phyloP scores from a whole-genome alignment of 1,140 invertebrate genomes.

The Paralvinella palmiformis region DNA sequence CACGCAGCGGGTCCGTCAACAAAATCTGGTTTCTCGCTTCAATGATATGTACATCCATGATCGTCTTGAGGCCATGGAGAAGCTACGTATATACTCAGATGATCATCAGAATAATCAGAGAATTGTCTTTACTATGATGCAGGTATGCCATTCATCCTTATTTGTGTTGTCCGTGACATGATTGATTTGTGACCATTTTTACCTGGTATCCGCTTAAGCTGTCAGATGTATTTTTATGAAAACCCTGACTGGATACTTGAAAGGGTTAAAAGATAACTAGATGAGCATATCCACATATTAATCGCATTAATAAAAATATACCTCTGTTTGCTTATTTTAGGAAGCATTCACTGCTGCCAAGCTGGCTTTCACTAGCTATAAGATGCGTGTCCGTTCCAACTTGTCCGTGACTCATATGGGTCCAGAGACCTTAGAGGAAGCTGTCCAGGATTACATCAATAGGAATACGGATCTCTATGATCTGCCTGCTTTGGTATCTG shows the following conservation, averaged over 20 bases:
- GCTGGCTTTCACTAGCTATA: constrained; percentile 46
- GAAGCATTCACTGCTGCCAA: constrained; percentile 48
- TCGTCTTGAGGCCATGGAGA: constrained; percentile 47
- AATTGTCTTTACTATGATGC: constrained; percentile 42
- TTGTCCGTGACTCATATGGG: constrained; percentile 45
- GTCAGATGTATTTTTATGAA: too few relatives aligned
- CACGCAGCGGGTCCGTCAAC: constrained; percentile 43
- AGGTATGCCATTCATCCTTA: constrained; percentile 28
- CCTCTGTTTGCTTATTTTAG: constrained; percentile 23
- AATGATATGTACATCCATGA: constrained; percentile 47
- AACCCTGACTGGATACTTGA: too few relatives aligned
- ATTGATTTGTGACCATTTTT: too few relatives aligned
- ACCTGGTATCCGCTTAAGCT: too few relatives aligned
- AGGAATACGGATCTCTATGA: constrained; percentile 48
- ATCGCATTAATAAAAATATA: not conserved
- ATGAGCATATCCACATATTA: too few relatives aligned
- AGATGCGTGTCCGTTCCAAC: constrained; percentile 47
- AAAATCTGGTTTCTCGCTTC: constrained; percentile 39
- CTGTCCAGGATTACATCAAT: constrained; percentile 50
- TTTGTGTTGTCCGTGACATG: too few relatives aligned
- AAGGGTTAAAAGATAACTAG: too few relatives aligned
- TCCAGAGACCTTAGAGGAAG: constrained; percentile 49
- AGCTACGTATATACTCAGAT: constrained; percentile 39
- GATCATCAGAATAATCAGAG: constrained; percentile 49
- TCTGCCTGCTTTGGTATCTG: constrained; percentile 41